A percentile compares a stretch with the other conserved stretches of the same genome.
phyloP scores from a whole-genome alignment of 2,888 invertebrate genomes.

The Capitulum mitella region DNA sequence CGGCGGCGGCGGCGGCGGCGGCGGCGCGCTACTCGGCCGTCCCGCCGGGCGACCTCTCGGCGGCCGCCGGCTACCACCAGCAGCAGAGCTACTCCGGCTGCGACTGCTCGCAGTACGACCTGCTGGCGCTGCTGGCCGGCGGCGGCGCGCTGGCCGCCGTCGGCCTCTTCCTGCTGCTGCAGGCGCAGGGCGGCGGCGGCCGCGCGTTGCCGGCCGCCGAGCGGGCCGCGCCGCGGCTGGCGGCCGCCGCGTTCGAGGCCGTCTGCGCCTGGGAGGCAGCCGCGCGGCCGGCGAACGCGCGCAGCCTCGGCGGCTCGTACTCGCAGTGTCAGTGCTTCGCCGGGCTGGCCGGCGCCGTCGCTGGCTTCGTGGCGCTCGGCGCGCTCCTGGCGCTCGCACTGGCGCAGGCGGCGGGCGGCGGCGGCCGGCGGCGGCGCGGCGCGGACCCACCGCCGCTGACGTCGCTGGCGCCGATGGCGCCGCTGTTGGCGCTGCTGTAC shows the following conservation, averaged over 20 bases:
- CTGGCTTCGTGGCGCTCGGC: neutral
- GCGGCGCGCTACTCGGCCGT: no score
- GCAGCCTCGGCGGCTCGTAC: neutral
- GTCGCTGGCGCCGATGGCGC: neutral
- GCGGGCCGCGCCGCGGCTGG: neutral
- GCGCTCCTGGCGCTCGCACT: neutral
- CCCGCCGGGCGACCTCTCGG: no score
- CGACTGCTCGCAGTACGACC: constrained; percentile 1
- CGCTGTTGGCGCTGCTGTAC: neutral
- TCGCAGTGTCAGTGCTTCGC: neutral
- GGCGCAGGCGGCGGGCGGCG: neutral
- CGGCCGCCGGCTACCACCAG: no score
- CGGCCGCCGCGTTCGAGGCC: neutral
- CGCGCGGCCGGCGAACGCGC: no score
- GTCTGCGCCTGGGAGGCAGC: neutral
- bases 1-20: no score
- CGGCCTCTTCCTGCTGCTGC: neutral
- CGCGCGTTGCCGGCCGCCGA: neutral
- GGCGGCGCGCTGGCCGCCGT: neutral
- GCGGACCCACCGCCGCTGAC: neutral
- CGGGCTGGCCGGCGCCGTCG: neutral
- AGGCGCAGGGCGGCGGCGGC: neutral
- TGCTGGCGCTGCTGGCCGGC: neutral
- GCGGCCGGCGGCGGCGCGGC: neutral
- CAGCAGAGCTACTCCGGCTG: neutral